Evolutionary conservation across 37 sponge, comb jelly and placozoan species (phyloP).

Genomic region (Amphimedon queenslandica): DNA sequence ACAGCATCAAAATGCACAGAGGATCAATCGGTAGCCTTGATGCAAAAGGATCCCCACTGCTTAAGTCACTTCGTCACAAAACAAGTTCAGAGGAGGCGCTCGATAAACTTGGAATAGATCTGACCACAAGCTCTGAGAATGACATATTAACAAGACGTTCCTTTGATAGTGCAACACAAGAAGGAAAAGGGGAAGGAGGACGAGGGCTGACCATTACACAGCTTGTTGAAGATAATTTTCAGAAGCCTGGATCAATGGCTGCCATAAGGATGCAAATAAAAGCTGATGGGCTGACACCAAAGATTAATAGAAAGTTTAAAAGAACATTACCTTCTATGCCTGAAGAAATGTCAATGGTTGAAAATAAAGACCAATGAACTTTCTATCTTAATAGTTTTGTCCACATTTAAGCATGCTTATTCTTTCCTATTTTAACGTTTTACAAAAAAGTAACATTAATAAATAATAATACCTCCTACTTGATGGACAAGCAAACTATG

Average conservation of each 20-base stretch:
- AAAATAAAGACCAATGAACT: no score
- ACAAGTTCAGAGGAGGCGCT: not conserved
- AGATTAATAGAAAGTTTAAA: conserved; percentile 47
- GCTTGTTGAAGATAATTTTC: conserved; percentile 44
- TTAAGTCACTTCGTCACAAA: not conserved
- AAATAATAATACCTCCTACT: no score
- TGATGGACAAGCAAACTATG: no score
- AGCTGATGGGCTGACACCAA: conserved; percentile 61
- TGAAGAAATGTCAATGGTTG: no score
- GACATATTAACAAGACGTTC: not conserved
- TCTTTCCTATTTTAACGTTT: no score
- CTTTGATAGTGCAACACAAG: not conserved
- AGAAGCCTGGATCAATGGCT: conserved; percentile 57
- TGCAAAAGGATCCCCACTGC: not conserved
- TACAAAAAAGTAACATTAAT: no score
- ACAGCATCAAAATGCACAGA: not conserved
- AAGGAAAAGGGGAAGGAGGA: not conserved
- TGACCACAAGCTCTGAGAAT: not conserved
- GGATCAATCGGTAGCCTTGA: not conserved
- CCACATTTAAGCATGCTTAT: no score
- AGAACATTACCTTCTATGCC: conserved; percentile 25
- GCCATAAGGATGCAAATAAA: conserved; percentile 61
- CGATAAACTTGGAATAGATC: not conserved
- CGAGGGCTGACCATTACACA: conserved; percentile 34
- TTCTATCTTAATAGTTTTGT: no score